Conservation (phyloP, 2,113 vertebrate genomes). For the Cavia aperea region DNA sequence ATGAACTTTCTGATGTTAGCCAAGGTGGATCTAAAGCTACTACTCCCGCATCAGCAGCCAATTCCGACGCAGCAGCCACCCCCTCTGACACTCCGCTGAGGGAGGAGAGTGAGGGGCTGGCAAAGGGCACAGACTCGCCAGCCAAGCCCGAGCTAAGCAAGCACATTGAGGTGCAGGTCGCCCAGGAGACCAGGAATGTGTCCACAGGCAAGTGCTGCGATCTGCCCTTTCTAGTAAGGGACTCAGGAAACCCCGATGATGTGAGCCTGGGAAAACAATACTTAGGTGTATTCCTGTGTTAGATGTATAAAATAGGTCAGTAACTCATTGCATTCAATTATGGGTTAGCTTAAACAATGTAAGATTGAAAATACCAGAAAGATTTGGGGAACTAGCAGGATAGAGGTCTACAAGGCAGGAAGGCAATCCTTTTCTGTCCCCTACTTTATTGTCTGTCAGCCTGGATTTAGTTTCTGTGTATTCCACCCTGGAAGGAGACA, state of each 20-base stretch:
- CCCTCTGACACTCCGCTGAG: slow-evolving; percentile 76
- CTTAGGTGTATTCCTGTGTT: not conserved
- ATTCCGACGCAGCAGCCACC: slow-evolving; percentile 76
- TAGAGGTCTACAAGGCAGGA: not conserved
- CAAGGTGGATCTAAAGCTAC: slow-evolving; percentile 82
- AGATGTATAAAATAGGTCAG: not conserved
- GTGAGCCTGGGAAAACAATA: not conserved
- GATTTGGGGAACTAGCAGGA: not conserved
- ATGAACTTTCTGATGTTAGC: slow-evolving; percentile 86
- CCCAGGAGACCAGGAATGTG: slow-evolving; percentile 84
- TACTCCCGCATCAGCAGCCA: slow-evolving; percentile 80
- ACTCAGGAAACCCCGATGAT: not conserved
- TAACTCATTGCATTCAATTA: not conserved
- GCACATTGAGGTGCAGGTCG: slow-evolving; percentile 80
- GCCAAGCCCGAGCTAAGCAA: slow-evolving; percentile 78
- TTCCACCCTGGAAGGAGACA: not conserved
- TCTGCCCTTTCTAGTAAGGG: not conserved
- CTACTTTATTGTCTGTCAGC: not conserved
- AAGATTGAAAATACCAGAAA: not conserved
- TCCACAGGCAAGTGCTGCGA: slow-evolving; percentile 77
- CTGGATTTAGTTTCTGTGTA: not conserved
- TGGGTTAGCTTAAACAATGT: not conserved
- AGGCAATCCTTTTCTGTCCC: not conserved
- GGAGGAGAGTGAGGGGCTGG: slow-evolving; percentile 76
- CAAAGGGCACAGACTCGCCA: slow-evolving; percentile 75